Conservation (phyloP, 37 sponge, comb jelly and placozoan genomes). For the Agelas oroides region DNA sequence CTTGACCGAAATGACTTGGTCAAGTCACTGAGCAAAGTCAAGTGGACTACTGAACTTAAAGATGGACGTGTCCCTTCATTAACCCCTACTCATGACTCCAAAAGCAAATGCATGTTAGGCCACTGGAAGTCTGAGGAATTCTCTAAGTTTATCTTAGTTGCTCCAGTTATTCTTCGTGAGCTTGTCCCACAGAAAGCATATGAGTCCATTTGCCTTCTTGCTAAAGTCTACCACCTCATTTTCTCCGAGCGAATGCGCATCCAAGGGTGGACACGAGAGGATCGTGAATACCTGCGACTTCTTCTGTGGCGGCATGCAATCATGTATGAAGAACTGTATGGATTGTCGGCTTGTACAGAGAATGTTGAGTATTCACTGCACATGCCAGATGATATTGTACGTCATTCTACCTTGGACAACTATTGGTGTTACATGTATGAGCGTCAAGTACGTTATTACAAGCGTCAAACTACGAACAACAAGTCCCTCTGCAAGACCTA, state of each 20-base stretch:
- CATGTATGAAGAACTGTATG: conserved; percentile 17
- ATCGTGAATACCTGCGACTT: not conserved
- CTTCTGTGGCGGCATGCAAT: conserved; percentile 28
- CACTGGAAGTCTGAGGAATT: conserved; percentile 35
- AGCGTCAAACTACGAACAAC: conserved; percentile 21
- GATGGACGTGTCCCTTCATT: not conserved
- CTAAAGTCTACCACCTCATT: not conserved
- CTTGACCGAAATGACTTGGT: not conserved
- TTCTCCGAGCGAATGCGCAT: conserved; percentile 7
- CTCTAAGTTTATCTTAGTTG: not conserved
- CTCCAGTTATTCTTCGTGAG: not conserved
- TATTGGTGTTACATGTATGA: conserved; percentile 25
- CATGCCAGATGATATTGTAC: conserved; percentile 1
- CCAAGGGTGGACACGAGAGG: not conserved
- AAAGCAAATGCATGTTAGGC: not conserved
- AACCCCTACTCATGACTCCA: not conserved
- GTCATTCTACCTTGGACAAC: conserved; percentile 11
- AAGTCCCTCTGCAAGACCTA: conserved; percentile 20
- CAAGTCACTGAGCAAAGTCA: not conserved
- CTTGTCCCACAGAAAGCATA: not conserved
- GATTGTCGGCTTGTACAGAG: not conserved
- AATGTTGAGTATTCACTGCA: conserved; percentile 24
- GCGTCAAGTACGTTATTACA: conserved; percentile 11
- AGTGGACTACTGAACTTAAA: conserved; percentile 5
- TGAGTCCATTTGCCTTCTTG: not conserved